Conservation (phyloP, 2,113 vertebrate species). For the Pterocles orientalis region DNA sequence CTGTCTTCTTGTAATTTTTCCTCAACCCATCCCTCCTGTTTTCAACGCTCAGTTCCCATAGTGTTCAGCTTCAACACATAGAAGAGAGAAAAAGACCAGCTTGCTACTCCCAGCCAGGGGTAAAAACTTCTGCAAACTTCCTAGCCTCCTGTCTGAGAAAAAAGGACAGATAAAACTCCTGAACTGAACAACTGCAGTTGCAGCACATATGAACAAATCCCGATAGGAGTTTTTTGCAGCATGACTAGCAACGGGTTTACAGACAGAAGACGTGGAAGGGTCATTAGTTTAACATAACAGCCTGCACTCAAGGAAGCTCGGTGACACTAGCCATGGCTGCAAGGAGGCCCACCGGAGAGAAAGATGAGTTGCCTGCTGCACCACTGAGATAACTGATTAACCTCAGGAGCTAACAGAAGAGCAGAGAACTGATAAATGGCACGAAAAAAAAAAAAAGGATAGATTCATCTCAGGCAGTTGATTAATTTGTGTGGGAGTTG, state of each 20-base stretch:
- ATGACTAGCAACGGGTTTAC: not conserved
- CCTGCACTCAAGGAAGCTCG: not conserved
- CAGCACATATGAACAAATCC: not conserved
- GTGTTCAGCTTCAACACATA: not conserved
- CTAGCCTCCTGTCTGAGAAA: not conserved
- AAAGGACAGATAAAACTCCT: not conserved
- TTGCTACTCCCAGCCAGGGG: not conserved
- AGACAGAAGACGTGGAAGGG: not conserved
- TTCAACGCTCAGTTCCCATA: not conserved
- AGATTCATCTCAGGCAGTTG: not conserved
- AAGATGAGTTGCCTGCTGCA: not conserved
- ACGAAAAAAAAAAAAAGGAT: not conserved
- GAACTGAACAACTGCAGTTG: not conserved
- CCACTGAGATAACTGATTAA: not conserved
- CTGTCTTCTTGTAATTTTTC: not conserved
- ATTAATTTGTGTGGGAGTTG: not conserved
- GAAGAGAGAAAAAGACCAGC: not conserved
- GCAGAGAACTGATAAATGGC: not conserved
- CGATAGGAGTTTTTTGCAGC: not conserved
- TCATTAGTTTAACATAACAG: not conserved
- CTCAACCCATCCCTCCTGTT: not conserved
- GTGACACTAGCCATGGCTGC: not conserved
- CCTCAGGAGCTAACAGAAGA: not conserved
- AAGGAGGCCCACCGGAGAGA: not conserved
- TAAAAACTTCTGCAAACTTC: not conserved